These are phyloP conservation scores for Pongo abelii DNA, from an alignment of 2,113 vertebrate species.

Conservation along the genomic window DNA sequence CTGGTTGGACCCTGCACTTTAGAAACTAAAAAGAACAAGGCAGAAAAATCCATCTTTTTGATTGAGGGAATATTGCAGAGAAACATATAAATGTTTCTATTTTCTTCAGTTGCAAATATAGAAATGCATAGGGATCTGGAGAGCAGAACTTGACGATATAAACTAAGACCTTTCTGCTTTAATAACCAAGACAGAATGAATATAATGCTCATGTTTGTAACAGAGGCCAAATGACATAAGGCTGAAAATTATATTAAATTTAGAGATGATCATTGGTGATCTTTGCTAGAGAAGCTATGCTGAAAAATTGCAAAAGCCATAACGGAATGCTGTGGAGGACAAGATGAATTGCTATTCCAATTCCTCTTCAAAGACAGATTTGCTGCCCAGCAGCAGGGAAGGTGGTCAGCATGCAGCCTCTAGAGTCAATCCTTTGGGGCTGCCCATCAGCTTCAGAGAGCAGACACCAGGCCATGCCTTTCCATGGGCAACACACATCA, in stretches of 20 bases:
- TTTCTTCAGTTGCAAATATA: background rate
- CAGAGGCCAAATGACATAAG: background rate
- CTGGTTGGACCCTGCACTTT: background rate
- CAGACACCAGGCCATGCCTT: background rate
- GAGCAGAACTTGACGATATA: background rate
- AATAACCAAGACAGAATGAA: background rate
- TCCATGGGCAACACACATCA: background rate
- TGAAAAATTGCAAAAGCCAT: background rate
- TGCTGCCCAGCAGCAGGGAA: background rate
- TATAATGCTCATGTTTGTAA: background rate
- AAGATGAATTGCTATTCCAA: background rate
- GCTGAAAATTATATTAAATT: background rate
- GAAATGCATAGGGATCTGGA: background rate
- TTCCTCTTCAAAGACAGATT: background rate
- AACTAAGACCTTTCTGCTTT: background rate
- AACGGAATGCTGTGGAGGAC: background rate
- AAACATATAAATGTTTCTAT: background rate
- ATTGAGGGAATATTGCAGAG: slow-evolving; percentile 1
- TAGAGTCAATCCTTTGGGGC: background rate
- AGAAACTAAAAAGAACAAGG: background rate
- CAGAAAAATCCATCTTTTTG: slow-evolving; percentile 39
- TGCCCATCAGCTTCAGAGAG: background rate
- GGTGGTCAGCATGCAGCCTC: background rate
- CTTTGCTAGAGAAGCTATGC: background rate
- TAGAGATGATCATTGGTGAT: background rate